Conservation (phyloP, 2,113 vertebrate species). For the Xenus cinereus region DNA sequence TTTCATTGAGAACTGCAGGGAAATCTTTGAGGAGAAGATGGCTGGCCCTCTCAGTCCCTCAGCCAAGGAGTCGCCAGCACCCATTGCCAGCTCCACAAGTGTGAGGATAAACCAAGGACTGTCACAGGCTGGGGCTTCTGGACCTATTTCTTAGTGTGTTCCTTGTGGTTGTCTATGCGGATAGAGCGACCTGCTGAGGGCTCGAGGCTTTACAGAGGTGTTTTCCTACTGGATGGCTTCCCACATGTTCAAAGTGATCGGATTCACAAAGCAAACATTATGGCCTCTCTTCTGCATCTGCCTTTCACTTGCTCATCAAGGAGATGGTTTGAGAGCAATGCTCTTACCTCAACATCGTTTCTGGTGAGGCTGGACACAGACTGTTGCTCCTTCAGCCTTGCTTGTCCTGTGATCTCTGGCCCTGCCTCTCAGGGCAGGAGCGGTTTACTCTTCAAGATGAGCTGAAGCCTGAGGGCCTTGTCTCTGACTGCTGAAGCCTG, state of each 20-base stretch:
- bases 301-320: neutral
- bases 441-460: neutral
- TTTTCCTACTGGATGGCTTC: neutral
- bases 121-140: neutral
- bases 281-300: neutral
- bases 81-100: conserved; percentile 67
- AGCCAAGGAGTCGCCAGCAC: conserved; percentile 70
- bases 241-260: neutral
- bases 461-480: neutral
- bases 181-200: neutral
- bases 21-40: conserved; percentile 81
- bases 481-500: neutral
- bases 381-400: neutral
- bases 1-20: conserved; percentile 80
- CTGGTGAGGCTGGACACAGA: neutral
- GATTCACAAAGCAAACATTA: neutral
- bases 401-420: neutral
- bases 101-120: neutral
- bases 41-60: conserved; percentile 65
- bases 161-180: neutral
- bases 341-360: neutral
- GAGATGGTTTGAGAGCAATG: neutral
- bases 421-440: neutral
- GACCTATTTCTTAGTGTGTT: neutral
- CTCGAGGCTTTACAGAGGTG: neutral